phyloP scores from a whole-genome alignment of 1,140 invertebrate species.

The Potamilus streckersoni region DNA sequence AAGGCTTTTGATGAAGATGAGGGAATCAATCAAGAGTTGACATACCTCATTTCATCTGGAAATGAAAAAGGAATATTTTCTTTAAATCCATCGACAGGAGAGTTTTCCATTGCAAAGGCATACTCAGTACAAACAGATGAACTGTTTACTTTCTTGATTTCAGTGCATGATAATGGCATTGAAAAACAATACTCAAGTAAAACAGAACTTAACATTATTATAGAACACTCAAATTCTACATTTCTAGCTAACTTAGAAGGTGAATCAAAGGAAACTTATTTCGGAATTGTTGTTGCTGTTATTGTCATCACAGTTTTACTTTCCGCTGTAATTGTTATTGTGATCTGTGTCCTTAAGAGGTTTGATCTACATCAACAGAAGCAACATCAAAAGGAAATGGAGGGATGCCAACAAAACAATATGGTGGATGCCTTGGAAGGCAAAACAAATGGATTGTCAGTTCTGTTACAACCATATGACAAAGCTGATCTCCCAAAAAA shows the following conservation, averaged over 20 bases:
- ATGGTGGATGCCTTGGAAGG: constrained; percentile 27
- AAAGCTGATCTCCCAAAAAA: constrained; percentile 34
- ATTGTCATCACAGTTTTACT: constrained; percentile 49
- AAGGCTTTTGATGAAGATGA: constrained; percentile 85
- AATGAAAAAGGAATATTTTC: constrained; percentile 82
- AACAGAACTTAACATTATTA: constrained; percentile 37
- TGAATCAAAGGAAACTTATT: constrained; percentile 38
- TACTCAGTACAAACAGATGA: constrained; percentile 31
- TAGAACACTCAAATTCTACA: constrained; percentile 49
- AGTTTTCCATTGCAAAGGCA: constrained; percentile 33
- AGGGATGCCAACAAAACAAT: constrained; percentile 27
- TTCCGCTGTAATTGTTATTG: constrained; percentile 44
- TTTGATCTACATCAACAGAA: constrained; percentile 30
- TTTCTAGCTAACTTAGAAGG: constrained; percentile 13
- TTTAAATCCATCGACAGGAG: constrained; percentile 40
- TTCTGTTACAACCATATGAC: constrained; percentile 22
- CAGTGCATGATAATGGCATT: constrained; percentile 46
- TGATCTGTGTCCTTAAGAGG: constrained; percentile 48
- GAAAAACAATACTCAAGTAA: constrained; percentile 16
- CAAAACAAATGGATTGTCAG: constrained; percentile 12
- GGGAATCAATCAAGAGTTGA: constrained; percentile 86
- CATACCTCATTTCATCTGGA: constrained; percentile 86
- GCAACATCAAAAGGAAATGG: constrained; percentile 22
- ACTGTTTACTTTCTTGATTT: constrained; percentile 38
- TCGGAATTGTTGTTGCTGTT: constrained; percentile 53